Conservation (phyloP, 2,888 invertebrate species). For the Drosophila testacea region DNA sequence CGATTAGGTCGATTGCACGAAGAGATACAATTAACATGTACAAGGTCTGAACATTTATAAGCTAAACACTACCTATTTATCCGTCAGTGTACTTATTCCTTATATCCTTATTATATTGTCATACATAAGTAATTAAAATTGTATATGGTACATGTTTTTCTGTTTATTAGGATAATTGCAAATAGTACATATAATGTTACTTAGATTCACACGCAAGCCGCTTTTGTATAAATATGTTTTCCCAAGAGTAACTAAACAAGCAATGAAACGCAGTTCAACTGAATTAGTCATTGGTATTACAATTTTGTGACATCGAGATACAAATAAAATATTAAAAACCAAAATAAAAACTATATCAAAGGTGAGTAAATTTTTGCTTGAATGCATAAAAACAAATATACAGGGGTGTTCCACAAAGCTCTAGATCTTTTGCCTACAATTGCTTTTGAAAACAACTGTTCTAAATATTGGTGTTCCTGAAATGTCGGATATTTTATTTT, state of each 20-base stretch:
- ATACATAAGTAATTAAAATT: background rate
- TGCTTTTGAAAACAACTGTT: too few species aligned
- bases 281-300: background rate
- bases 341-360: background rate
- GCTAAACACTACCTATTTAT: background rate
- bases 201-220: slow-evolving; percentile 46
- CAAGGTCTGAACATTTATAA: too few species aligned
- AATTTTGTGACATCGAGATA: background rate
- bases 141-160: background rate
- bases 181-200: slow-evolving; percentile 55
- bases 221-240: background rate
- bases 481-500: too few species aligned
- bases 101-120: background rate
- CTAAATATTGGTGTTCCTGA: too few species aligned
- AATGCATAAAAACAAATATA: background rate
- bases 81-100: background rate
- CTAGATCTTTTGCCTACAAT: too few species aligned
- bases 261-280: background rate
- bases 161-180: slow-evolving; percentile 16
- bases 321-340: background rate
- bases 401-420: too few species aligned
- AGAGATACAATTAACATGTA: too few species aligned
- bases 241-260: background rate
- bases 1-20: too few species aligned
- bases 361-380: background rate